A percentile compares a stretch with the other conserved stretches of the same genome.
These are phyloP conservation scores for Cyprinella venusta DNA, from an alignment of 2,797 vertebrate genomes.

Conservation along the genomic window DNA sequence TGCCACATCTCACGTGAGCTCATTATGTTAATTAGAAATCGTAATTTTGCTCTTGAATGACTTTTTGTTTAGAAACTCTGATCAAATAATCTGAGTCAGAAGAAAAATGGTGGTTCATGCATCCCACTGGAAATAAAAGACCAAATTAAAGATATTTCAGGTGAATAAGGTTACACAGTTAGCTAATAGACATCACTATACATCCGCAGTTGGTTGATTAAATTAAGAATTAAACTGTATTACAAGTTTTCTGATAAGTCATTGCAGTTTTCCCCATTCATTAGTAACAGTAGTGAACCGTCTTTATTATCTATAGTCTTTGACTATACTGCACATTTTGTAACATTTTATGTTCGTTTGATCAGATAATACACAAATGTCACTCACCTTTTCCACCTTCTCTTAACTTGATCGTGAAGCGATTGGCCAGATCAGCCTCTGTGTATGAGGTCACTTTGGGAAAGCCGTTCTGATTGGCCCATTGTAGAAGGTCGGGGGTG, in stretches of 20 bases:
- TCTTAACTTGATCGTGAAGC: slow-evolving; percentile 75
- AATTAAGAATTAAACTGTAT: neutral
- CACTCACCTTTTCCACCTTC: slow-evolving; percentile 62
- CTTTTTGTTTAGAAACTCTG: neutral
- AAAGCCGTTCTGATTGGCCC: slow-evolving; percentile 71
- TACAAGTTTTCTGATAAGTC: neutral
- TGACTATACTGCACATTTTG: too few species aligned
- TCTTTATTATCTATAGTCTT: too few species aligned
- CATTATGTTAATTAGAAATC: neutral
- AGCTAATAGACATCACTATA: neutral
- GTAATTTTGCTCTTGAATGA: neutral
- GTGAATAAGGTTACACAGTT: neutral
- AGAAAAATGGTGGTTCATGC: neutral
- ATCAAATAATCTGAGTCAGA: neutral
- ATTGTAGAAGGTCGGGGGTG: slow-evolving; percentile 69
- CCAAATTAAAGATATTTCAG: neutral
- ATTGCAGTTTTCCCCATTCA: too few species aligned
- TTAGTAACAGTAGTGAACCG: too few species aligned
- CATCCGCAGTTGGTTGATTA: neutral
- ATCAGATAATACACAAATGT: neutral
- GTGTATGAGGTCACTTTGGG: slow-evolving; percentile 78
- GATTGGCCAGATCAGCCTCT: slow-evolving; percentile 80
- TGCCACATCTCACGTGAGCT: neutral
- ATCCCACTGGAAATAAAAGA: too few species aligned
- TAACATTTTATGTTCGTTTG: neutral